Percentiles rank a stretch among this genome's conserved stretches.
These are phyloP conservation scores for Octopus sinensis DNA, from an alignment of 1,140 invertebrate genomes.

Conservation along the genomic window DNA sequence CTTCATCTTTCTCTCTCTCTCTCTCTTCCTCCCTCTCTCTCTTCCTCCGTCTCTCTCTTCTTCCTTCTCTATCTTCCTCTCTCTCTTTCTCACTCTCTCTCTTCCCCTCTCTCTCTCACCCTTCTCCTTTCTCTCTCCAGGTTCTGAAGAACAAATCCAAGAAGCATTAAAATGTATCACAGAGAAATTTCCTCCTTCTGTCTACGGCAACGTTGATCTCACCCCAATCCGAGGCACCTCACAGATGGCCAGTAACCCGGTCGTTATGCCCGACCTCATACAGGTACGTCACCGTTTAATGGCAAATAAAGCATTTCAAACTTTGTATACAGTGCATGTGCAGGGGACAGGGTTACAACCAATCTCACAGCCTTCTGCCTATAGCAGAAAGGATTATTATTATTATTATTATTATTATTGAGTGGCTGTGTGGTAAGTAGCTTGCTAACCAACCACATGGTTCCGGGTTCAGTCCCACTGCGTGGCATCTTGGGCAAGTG, in stretches of 20 bases:
- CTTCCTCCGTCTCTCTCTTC: not conserved
- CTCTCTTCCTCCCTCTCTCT: not conserved
- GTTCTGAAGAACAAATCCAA: slow-evolving; percentile 40
- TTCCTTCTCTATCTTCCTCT: not conserved
- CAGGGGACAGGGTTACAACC: too few relatives aligned
- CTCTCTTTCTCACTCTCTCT: not conserved
- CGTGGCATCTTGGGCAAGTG: too few relatives aligned
- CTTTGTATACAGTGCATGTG: too few relatives aligned
- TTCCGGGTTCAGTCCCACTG: too few relatives aligned
- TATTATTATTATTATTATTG: too few relatives aligned
- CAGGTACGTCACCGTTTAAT: slow-evolving; percentile 32
- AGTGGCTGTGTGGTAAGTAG: too few relatives aligned
- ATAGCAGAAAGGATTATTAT: too few relatives aligned
- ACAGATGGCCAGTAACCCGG: slow-evolving; percentile 25
- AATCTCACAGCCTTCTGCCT: too few relatives aligned
- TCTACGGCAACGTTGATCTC: slow-evolving; percentile 39
- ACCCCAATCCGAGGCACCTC: slow-evolving; percentile 18
- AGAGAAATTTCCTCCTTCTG: slow-evolving; percentile 36
- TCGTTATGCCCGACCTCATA: slow-evolving; percentile 50
- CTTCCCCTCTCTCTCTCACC: slow-evolving; percentile 1
- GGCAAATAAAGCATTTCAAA: not conserved
- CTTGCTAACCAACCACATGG: too few relatives aligned
- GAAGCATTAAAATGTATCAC: slow-evolving; percentile 38
- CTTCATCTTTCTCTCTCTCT: not conserved
- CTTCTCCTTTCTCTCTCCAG: slow-evolving; percentile 22